phyloP scores from a whole-genome alignment of 2,888 invertebrate genomes.

The Amblyjoppa fuscipennis region DNA sequence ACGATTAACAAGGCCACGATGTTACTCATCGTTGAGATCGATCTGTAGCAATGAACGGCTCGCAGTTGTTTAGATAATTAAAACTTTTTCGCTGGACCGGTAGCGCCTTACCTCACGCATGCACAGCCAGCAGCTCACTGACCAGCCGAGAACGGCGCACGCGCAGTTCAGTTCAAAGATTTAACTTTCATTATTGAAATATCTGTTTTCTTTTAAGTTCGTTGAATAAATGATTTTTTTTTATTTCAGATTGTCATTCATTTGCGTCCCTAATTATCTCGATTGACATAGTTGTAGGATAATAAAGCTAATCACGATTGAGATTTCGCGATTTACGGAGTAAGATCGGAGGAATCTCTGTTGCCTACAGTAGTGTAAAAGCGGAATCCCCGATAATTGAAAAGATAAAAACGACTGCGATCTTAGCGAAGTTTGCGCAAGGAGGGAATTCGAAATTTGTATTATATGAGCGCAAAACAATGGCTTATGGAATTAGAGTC shows the following conservation, averaged over 20 bases:
- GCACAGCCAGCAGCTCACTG: neutral
- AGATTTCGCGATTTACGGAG: neutral
- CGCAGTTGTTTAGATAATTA: neutral
- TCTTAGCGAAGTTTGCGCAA: neutral
- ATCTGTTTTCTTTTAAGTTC: neutral
- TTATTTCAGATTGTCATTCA: neutral
- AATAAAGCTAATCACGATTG: neutral
- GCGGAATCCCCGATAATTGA: neutral
- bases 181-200: neutral
- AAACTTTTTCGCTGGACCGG: neutral
- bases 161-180: neutral
- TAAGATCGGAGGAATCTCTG: neutral
- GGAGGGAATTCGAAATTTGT: neutral
- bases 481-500: neutral
- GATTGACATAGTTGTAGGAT: neutral
- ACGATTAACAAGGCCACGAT: neutral
- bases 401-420: too few species aligned
- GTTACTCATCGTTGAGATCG: neutral
- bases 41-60: neutral
- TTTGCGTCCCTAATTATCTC: neutral
- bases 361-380: neutral
- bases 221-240: neutral
- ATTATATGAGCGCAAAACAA: neutral
- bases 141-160: neutral
- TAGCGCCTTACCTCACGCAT: neutral